Percentiles rank a stretch among this genome's conserved stretches.
These are phyloP conservation scores for Marmota flaviventris DNA, from an alignment of 2,113 vertebrate genomes.

Conservation along the genomic window DNA sequence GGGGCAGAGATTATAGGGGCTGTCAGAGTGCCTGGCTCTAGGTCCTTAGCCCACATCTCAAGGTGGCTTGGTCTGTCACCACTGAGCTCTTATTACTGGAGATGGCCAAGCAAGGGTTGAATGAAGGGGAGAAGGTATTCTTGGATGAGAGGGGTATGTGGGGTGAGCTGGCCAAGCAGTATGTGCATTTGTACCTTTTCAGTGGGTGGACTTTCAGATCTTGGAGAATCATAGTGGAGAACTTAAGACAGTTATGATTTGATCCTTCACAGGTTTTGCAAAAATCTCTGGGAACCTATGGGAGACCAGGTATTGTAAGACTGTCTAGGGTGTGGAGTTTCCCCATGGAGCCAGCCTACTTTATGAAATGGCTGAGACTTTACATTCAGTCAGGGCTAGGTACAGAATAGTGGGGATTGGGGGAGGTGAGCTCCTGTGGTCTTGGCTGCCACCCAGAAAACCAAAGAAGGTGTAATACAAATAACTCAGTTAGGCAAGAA, in stretches of 20 bases:
- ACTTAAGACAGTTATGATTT: background rate
- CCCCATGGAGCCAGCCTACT: background rate
- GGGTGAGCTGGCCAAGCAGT: background rate
- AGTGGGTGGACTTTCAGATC: background rate
- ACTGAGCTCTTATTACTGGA: background rate
- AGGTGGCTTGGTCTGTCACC: background rate
- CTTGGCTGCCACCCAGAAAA: background rate
- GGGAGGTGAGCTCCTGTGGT: background rate
- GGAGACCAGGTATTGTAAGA: background rate
- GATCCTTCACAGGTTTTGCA: background rate
- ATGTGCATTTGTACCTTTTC: background rate
- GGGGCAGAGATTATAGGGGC: background rate
- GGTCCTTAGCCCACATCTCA: background rate
- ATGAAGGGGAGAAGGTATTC: background rate
- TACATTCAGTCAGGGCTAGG: background rate
- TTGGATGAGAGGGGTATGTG: background rate
- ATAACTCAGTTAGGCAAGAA: background rate
- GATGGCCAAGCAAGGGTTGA: background rate
- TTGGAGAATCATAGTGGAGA: background rate
- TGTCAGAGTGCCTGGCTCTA: background rate
- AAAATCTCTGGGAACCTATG: background rate
- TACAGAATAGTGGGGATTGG: background rate
- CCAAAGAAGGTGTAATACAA: background rate
- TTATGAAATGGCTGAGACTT: background rate
- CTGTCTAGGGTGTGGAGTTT: background rate